phyloP scores from a whole-genome alignment of 2,113 vertebrate species.

The Brachyistius frenatus region DNA sequence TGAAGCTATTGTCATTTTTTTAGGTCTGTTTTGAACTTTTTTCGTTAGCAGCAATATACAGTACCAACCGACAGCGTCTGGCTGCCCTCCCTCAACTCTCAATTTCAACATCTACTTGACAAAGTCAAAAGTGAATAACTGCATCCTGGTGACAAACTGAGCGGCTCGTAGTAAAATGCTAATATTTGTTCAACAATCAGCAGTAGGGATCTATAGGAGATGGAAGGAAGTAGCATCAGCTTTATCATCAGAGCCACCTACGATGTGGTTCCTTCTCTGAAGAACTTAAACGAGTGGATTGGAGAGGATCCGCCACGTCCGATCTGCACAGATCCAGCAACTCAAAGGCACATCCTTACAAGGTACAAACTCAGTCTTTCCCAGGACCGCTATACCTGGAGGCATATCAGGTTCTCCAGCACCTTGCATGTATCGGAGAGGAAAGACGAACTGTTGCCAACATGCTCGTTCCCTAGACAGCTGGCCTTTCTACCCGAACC shows the following conservation, averaged over 20 bases:
- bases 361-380: background rate
- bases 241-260: background rate
- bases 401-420: background rate
- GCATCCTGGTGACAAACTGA: too few species aligned
- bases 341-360: background rate
- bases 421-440: background rate
- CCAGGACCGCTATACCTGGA: background rate
- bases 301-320: background rate
- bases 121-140: too few species aligned
- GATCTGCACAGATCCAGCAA: background rate
- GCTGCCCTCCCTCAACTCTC: too few species aligned
- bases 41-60: too few species aligned
- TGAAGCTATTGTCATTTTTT: too few species aligned
- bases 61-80: too few species aligned
- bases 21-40: too few species aligned
- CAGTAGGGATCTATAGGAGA: background rate
- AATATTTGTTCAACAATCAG: background rate
- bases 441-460: background rate
- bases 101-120: too few species aligned
- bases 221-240: background rate
- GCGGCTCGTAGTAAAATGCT: too few species aligned
- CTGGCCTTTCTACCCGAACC: background rate
- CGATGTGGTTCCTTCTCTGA: background rate
- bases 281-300: background rate
- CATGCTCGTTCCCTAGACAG: background rate